A percentile compares a stretch with the other conserved stretches of the same genome.
phyloP scores from a whole-genome alignment of 2,797 vertebrate genomes.

The Pachyuromys duprasi region DNA sequence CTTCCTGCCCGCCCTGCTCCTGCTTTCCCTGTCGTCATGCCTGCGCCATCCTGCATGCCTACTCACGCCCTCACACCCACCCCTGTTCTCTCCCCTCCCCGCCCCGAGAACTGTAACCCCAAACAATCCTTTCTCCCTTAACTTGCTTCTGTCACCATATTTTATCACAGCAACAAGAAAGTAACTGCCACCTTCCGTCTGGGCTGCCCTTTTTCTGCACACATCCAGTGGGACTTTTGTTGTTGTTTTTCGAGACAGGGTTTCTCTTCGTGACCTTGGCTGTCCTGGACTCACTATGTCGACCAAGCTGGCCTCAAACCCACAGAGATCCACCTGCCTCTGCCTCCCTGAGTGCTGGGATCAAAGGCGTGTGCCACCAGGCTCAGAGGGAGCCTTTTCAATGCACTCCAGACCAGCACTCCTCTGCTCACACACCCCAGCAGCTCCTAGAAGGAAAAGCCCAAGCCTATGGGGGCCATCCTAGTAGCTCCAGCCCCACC shows the following conservation, averaged over 20 bases:
- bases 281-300: too few relatives aligned
- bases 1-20: not conserved
- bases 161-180: not conserved
- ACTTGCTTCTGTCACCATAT: not conserved
- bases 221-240: not conserved
- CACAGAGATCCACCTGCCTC: too few relatives aligned
- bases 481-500: not conserved
- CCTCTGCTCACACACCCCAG: not conserved
- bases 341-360: too few relatives aligned
- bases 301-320: too few relatives aligned
- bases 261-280: too few relatives aligned
- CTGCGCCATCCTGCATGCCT: not conserved
- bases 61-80: too few relatives aligned
- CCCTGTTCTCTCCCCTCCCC: too few relatives aligned
- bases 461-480: not conserved
- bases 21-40: not conserved
- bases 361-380: too few relatives aligned
- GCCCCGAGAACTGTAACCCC: not conserved
- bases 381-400: not conserved
- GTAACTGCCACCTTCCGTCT: not conserved
- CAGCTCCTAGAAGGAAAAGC: not conserved
- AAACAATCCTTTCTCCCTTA: not conserved
- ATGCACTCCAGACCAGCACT: not conserved
- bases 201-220: not conserved
- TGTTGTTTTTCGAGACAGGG: too few relatives aligned